A percentile compares a stretch with the other conserved stretches of the same genome.
Evolutionary conservation across 1,140 invertebrate species (phyloP).

Genomic region (Drosophila kanapiae): DNA sequence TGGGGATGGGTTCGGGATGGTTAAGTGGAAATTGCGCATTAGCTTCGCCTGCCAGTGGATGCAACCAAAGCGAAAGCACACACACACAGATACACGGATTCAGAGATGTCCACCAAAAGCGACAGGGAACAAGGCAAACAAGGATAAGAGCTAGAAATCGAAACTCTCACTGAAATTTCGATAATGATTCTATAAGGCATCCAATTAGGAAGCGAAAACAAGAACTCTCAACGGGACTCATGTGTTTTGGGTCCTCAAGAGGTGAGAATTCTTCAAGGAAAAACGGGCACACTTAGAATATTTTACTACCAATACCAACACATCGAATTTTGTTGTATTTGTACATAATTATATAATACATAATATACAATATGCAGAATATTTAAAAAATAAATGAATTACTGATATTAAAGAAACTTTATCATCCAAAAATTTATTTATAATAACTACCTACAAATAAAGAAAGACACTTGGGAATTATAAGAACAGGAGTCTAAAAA

Average conservation of each 20-base stretch:
- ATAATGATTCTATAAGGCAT: conserved; percentile 22
- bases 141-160: conserved; percentile 9
- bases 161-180: conserved; percentile 2
- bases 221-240: too few species aligned
- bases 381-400: too few species aligned
- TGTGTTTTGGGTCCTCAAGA: too few species aligned
- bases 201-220: conserved; percentile 41
- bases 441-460: too few species aligned
- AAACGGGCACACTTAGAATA: neutral
- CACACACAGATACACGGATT: conserved; percentile 3
- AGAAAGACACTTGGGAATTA: neutral
- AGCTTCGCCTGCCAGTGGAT: conserved; percentile 47
- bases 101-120: conserved; percentile 48
- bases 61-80: conserved; percentile 46
- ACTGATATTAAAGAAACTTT: too few species aligned
- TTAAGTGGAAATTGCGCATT: conserved; percentile 67
- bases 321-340: neutral
- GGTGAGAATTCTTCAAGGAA: neutral
- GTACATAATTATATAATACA: too few species aligned
- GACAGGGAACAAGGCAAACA: conserved; percentile 38
- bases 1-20: conserved; percentile 24
- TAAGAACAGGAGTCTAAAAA: neutral
- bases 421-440: too few species aligned
- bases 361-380: too few species aligned
- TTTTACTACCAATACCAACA: neutral